Percentiles rank a stretch among this genome's conserved stretches.
phyloP scores from a whole-genome alignment of 2,113 vertebrate genomes.

The Pelmatolapia mariae region DNA sequence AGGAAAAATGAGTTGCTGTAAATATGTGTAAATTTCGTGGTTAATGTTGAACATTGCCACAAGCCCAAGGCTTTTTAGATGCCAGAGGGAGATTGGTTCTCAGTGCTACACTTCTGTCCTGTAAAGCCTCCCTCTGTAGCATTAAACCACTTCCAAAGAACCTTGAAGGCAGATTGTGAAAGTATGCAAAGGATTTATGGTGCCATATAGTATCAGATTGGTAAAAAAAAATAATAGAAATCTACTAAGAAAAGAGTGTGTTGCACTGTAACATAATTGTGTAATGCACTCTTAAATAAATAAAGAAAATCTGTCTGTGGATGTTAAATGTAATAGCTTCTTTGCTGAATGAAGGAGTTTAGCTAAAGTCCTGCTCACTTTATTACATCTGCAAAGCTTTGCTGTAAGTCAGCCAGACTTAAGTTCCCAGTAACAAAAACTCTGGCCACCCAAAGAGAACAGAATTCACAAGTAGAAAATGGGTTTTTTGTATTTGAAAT shows the following conservation, averaged over 20 bases:
- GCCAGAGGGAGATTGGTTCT: not conserved
- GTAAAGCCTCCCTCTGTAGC: not conserved
- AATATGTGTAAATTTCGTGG: not conserved
- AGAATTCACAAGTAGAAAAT: not conserved
- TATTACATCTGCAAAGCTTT: not conserved
- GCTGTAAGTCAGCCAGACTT: not conserved
- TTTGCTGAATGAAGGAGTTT: not conserved
- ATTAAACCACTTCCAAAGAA: not conserved
- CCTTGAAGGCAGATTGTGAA: not conserved
- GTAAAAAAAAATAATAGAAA: not conserved
- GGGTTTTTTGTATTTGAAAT: not conserved
- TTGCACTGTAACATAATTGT: not conserved
- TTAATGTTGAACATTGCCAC: not conserved
- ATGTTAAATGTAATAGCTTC: not conserved
- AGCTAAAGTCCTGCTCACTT: not conserved
- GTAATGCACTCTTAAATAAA: not conserved
- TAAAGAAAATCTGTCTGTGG: not conserved
- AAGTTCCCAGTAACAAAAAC: not conserved
- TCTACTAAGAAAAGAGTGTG: not conserved
- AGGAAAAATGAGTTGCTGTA: not conserved
- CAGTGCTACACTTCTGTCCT: not conserved
- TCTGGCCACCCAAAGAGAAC: not conserved
- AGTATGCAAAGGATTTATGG: not conserved
- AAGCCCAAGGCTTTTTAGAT: not conserved
- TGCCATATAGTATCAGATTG: not conserved